Evolutionary conservation across 2,113 vertebrate species (phyloP).

Genomic region (Pedionomus torquatus): DNA sequence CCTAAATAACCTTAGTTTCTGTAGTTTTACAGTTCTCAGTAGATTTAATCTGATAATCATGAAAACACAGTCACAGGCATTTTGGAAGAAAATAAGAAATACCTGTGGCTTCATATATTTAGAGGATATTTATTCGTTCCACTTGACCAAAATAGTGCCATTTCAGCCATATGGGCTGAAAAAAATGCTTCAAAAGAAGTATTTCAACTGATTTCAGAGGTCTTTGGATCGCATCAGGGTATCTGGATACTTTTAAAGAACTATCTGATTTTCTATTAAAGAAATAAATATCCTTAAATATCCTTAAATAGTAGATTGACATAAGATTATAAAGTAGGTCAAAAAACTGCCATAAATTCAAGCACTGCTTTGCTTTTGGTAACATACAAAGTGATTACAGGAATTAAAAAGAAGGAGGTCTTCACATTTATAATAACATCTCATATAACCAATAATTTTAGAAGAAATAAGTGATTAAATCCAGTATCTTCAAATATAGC

Average conservation of each 20-base stretch:
- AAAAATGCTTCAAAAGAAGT: not conserved
- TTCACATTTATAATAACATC: not conserved
- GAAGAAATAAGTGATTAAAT: not conserved
- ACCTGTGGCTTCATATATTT: not conserved
- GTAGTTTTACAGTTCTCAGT: not conserved
- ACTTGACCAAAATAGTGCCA: not conserved
- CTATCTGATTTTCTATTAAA: not conserved
- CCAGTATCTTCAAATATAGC: not conserved
- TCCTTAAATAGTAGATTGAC: not conserved
- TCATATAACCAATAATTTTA: not conserved
- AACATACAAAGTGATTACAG: not conserved
- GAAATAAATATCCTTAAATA: too few species aligned
- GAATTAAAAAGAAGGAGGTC: not conserved
- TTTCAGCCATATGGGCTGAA: not conserved
- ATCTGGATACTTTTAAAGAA: not conserved
- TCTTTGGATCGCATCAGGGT: not conserved
- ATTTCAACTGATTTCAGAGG: not conserved
- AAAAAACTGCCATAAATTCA: not conserved
- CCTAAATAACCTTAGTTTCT: not conserved
- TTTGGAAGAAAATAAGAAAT: not conserved
- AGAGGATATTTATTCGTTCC: not conserved
- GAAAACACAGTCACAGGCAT: not conserved
- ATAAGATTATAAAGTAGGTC: not conserved
- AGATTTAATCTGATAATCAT: not conserved
- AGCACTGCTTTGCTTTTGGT: not conserved